Evolutionary conservation across 2,797 vertebrate genomes (phyloP).

Genomic region (Schizopygopsis pylzovi): DNA sequence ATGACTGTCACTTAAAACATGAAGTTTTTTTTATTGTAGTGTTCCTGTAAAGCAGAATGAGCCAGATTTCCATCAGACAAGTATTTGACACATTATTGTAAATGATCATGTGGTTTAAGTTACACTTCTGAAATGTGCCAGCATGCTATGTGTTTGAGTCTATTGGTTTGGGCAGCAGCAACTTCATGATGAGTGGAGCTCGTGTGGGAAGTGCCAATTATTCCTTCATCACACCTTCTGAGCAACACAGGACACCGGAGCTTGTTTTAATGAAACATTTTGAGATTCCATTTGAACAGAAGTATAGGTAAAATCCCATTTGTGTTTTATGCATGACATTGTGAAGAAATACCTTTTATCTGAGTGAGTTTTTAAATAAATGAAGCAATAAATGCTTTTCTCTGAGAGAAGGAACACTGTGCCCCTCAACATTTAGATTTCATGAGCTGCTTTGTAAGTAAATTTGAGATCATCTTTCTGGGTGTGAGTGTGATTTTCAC

Average conservation of each 20-base stretch:
- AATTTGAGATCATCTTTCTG: not conserved
- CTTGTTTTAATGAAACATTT: conserved; percentile 18
- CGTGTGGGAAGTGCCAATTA: not conserved
- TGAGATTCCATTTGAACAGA: conserved; percentile 8
- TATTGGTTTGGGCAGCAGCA: conserved; percentile 6
- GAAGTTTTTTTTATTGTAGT: not conserved
- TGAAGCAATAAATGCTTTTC: conserved; percentile 20
- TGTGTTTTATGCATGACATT: conserved; percentile 27
- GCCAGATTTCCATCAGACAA: not conserved
- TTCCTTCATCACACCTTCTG: conserved; percentile 2
- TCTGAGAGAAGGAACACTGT: not conserved
- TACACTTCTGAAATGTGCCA: conserved; percentile 1
- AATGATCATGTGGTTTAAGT: conserved; percentile 4
- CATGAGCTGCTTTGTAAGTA: conserved; percentile 3
- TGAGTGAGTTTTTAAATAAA: not conserved
- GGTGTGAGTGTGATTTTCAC: not conserved
- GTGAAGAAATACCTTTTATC: conserved; percentile 20
- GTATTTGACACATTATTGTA: not conserved
- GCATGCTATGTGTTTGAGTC: not conserved
- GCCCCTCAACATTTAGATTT: conserved; percentile 25
- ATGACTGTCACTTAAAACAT: not conserved
- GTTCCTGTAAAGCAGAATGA: not conserved
- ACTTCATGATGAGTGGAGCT: not conserved
- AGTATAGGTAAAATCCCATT: conserved; percentile 10
- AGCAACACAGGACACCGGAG: not conserved